These are phyloP conservation scores for Pseudotriccus pelzelni DNA, from an alignment of 2,797 vertebrate genomes.

Conservation along the genomic window DNA sequence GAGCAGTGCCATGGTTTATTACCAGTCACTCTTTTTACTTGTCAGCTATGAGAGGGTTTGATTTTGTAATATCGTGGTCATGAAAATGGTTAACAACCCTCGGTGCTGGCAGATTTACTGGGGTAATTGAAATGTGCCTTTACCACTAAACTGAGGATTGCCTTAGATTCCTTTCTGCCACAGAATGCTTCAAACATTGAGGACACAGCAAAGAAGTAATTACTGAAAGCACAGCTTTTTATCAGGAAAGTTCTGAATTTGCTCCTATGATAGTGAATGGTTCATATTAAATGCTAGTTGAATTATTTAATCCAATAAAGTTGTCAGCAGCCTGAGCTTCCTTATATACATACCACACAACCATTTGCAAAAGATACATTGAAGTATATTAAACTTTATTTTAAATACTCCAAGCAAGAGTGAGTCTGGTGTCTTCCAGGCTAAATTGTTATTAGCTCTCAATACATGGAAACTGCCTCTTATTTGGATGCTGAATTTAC, in stretches of 20 bases:
- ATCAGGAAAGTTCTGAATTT: neutral
- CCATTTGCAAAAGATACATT: neutral
- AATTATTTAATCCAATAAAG: conserved; percentile 5
- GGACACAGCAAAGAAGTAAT: neutral
- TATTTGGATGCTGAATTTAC: neutral
- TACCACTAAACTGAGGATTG: neutral
- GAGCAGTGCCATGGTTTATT: neutral
- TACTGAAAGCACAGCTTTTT: neutral
- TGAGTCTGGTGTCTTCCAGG: neutral
- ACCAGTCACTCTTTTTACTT: neutral
- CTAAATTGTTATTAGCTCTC: neutral
- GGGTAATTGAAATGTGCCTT: neutral
- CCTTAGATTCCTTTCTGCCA: neutral
- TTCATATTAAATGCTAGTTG: neutral
- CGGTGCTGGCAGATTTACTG: neutral
- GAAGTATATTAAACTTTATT: neutral
- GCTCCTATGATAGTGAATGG: neutral
- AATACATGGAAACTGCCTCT: neutral
- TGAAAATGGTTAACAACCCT: neutral
- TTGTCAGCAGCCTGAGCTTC: neutral
- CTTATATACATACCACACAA: neutral
- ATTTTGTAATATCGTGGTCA: neutral
- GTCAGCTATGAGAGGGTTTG: neutral
- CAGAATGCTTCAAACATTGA: neutral
- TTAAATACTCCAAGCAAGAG: neutral